phyloP scores from a whole-genome alignment of 1,140 invertebrate genomes.

The Mizuhopecten yessoensis region DNA sequence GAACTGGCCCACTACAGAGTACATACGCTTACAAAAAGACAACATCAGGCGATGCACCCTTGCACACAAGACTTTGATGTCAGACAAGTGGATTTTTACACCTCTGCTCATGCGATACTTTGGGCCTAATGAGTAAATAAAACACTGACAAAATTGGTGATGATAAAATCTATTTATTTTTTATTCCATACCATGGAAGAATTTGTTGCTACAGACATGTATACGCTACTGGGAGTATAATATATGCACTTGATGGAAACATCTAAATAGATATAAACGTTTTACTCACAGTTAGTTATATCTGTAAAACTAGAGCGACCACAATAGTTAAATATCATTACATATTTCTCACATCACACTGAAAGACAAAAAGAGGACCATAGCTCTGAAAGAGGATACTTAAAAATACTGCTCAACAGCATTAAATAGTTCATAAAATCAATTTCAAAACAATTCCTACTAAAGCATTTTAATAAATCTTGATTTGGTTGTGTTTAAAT shows the following conservation, averaged over 20 bases:
- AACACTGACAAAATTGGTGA: neutral
- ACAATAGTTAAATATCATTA: neutral
- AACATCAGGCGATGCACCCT: no score
- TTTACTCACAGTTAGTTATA: no score
- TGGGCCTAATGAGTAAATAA: no score
- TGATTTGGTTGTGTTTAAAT: no score
- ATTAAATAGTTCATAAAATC: neutral
- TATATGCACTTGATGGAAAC: neutral
- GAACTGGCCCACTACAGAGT: no score
- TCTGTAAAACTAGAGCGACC: neutral
- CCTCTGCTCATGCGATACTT: no score
- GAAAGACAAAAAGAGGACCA: neutral
- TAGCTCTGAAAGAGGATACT: neutral
- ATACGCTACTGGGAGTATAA: neutral
- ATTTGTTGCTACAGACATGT: neutral
- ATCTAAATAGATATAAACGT: no score
- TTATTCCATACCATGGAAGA: neutral
- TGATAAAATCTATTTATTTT: neutral
- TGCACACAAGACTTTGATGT: no score
- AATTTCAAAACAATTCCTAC: neutral
- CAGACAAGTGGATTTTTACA: no score
- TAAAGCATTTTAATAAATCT: neutral
- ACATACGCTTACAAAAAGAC: no score
- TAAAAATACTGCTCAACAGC: no score
- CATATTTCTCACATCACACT: neutral